Conservation (phyloP, 2,797 vertebrate genomes). For the Alca torda region DNA sequence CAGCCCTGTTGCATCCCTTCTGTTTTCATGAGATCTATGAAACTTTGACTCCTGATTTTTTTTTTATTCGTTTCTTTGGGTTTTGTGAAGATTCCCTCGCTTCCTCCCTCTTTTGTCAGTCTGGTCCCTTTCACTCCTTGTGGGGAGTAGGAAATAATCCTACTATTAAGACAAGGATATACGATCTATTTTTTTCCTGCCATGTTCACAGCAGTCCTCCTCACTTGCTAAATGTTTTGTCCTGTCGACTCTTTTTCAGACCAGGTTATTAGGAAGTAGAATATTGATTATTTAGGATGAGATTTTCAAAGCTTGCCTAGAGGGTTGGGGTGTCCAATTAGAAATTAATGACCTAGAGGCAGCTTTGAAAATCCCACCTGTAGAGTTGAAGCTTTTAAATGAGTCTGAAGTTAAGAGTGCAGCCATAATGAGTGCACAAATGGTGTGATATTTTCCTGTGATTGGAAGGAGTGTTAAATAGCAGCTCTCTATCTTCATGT, state of each 20-base stretch:
- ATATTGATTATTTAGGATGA: conserved; percentile 64
- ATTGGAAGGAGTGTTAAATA: conserved; percentile 29
- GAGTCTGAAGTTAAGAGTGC: conserved; percentile 46
- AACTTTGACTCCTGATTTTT: conserved; percentile 42
- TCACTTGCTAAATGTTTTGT: conserved; percentile 58
- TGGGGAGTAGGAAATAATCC: neutral
- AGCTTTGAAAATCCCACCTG: conserved; percentile 66
- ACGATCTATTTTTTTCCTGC: neutral
- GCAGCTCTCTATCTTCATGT: conserved; percentile 15
- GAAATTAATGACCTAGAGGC: conserved; percentile 56
- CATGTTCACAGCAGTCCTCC: conserved; percentile 37
- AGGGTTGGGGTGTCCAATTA: conserved; percentile 51
- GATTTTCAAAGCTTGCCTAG: conserved; percentile 42
- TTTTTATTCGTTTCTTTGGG: neutral
- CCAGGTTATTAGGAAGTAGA: conserved; percentile 59
- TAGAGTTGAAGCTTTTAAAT: conserved; percentile 64
- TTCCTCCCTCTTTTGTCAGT: neutral
- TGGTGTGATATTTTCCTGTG: conserved; percentile 57
- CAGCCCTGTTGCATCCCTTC: conserved; percentile 46
- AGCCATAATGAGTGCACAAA: conserved; percentile 40
- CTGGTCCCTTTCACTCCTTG: neutral
- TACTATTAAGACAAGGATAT: neutral
- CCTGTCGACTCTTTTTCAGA: conserved; percentile 54
- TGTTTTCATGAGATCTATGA: conserved; percentile 44
- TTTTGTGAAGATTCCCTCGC: neutral